Evolutionary conservation across 2,888 invertebrate species (phyloP), one percentile per base, ranked within the genome.

Genomic region (Drosophila testacea): DNA sequence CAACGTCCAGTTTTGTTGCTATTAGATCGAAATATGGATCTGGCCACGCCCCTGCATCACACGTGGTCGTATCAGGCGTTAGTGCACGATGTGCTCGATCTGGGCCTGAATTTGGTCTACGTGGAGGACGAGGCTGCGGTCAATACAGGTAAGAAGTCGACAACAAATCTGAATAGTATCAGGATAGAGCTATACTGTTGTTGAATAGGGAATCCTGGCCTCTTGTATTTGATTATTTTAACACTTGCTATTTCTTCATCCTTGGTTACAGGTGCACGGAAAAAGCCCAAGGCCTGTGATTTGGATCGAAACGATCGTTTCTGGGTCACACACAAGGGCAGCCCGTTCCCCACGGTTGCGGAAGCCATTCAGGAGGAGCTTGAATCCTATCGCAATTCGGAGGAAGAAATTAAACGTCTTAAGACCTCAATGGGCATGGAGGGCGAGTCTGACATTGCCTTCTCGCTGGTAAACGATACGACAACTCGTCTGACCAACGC

Each of bases 1-100:
- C 98, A 98, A 88, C 94, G 99, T 51, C 99, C 99, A 0, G 94
- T 99, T 85, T 93, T 99, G 36, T 96, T 99, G 76, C 93, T 99
- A 69, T 93, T 99, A 62, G 99, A 99, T 92, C 94, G 99, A 69
- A 98, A 97, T 92, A 94, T 98, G 76, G 99, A 99, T 92, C 95
- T 99, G 95, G 98, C 99, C 1, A 99, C 99, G 44, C 98, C 98
- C 28, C 93, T 99, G 69, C 99, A 99, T 94, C 99, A 99, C 92
- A 99, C 99, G 0, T 99, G 99, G 99, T 99, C 99, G 0, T 99
- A 99, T 92, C 99, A 99, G 93, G 99, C 99, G 1, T 93, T 99
- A 60, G 96, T 98, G 28, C 99, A 99, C 92, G 99, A 99, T 94
- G 96, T 99, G 4, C 93, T 99, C 63, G 97, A 98, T 90, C 94